Evolutionary conservation across 2,797 vertebrate genomes (phyloP), one percentile per base, ranked within the genome.

Genomic region (Mormyrops boulengeri): DNA sequence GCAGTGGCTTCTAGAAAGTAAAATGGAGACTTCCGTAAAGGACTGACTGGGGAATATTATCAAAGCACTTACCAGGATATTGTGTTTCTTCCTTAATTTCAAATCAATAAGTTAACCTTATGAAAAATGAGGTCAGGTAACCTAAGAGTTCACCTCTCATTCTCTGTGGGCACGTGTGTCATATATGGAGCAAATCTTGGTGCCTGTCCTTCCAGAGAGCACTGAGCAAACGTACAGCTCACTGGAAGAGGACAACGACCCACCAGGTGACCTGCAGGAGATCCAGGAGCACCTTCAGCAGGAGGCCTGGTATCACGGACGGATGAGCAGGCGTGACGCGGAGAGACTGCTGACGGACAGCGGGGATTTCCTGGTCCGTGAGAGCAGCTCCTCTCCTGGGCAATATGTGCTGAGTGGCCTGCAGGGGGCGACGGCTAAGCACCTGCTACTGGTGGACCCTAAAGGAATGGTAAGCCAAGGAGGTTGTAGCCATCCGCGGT

Each of bases 401-500:
- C 98, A 98, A 88, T 98, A 97, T 49, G 97, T 99, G 2, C 95
- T 99, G 93, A 98, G 97, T 30, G 97, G 97, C n/a, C 94, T 98
- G 89, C 97, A 98, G 91, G 97, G 97, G 92, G 96, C 95, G 89
- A 96, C 96, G 9, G 96, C 96, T 69, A 97, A 96, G 34, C 98
- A 98, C 91, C 95, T 99, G 19, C 96, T 98, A 88, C 93, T 99
- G 92, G 97, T 99, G 89, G 97, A 99, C 91, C 97, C 98, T 14
- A 96, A 97, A 66, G 98, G 98, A 94, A 97, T 98, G 97, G 98
- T 96, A 96, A 22, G 86, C 14, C 11, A 96, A 19, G 53, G 9
- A 8, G 82, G n/a, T 7, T 11, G 60, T 49, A 14, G 12, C 44
- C 47, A 26, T 84, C 53, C 19, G 38, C 3, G 52, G 34, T 8